Base-by-base conservation (phyloP, 1,140 invertebrate genomes). In the Dreissena polymorpha region DNA sequence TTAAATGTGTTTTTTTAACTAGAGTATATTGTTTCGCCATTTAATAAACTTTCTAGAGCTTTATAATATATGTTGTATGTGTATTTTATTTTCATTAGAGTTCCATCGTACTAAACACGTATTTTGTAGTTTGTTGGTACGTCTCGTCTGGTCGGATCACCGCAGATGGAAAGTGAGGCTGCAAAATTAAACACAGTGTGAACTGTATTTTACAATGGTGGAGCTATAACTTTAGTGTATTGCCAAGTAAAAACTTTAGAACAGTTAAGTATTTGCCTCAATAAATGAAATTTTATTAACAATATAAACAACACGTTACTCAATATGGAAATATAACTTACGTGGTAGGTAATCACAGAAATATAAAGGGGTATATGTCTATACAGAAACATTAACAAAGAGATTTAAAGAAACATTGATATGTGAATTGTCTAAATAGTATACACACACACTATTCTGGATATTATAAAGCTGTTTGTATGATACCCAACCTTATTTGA, bases 151-250 rank as follows among this genome's bases (percentile, higher is more conserved):
- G 96, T 85, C 94, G 94, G 12, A 97, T 83, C 63, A 97, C 92
- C 21, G 94, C 93, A 51, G 94, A 94, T 0, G 97, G 96, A 91
- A 97, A 98, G 72, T 95, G 95, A 14, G 91, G 91, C 95, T 96
- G 93, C 65, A 94, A 94, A 77, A 70, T 87, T 87, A 67, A 67
- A 67, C 23, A 25, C 60, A 63, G 10, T 63, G 18, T 7, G 60
- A 25, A 63, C 2, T n/a, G 23, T n/a, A n/a, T n/a, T 63, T n/a
- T n/a, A n/a, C 23, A n/a, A 2, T n/a, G 23, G 60, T 25, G 23
- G 18, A 63, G 7, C 18, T n/a, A n/a, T n/a, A n/a, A 25, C 18
- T 63, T 63, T 63, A 25, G 7, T 63, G n/a, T 63, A 25, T 63
- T n/a, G 23, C 18, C 18, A n/a, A 25, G 2, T 63, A 10, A 63